Percentiles rank a stretch among this genome's conserved stretches.
phyloP scores from a whole-genome alignment of 1,140 invertebrate species.

The Ceratina japonica region DNA sequence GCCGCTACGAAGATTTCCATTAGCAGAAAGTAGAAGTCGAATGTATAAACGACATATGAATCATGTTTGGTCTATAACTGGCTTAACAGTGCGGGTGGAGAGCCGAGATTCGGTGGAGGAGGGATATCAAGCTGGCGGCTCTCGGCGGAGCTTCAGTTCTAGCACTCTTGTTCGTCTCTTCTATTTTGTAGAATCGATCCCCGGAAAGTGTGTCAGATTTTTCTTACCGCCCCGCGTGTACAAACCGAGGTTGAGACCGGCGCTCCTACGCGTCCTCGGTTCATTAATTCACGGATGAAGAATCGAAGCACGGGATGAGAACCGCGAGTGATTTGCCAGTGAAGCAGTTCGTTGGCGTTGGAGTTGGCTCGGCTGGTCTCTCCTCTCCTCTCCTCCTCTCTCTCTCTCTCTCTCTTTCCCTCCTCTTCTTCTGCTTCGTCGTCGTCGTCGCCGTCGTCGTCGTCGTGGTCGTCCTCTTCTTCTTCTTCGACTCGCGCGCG shows the following conservation, averaged over 20 bases:
- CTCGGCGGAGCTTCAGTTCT: too few relatives aligned
- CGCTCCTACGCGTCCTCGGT: slow-evolving; percentile 38
- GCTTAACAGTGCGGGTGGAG: too few relatives aligned
- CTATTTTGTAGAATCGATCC: too few relatives aligned
- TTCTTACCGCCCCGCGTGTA: slow-evolving; percentile 7
- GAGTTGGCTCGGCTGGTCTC: slow-evolving; percentile 72
- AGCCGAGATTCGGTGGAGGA: too few relatives aligned
- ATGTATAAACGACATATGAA: too few relatives aligned
- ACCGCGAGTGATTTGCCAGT: slow-evolving; percentile 76
- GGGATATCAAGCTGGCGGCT: too few relatives aligned
- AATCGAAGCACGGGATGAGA: slow-evolving; percentile 71
- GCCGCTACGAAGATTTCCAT: too few relatives aligned
- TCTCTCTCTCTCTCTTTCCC: slow-evolving; percentile 32
- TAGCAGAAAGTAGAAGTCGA: too few relatives aligned
- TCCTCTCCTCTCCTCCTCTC: slow-evolving; percentile 52
- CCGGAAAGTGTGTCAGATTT: not conserved
- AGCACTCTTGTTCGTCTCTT: too few relatives aligned
- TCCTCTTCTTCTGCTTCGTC: slow-evolving; percentile 26
- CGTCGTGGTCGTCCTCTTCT: slow-evolving; percentile 49
- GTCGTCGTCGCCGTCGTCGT: not conserved
- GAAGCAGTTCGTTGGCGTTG: slow-evolving; percentile 76
- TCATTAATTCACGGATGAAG: slow-evolving; percentile 58
- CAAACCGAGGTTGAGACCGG: not conserved
- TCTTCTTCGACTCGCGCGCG: slow-evolving; percentile 58
- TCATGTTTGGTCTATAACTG: too few relatives aligned